These are phyloP conservation scores for Bombycilla garrulus DNA, from an alignment of 2,113 vertebrate genomes.

Conservation along the genomic window DNA sequence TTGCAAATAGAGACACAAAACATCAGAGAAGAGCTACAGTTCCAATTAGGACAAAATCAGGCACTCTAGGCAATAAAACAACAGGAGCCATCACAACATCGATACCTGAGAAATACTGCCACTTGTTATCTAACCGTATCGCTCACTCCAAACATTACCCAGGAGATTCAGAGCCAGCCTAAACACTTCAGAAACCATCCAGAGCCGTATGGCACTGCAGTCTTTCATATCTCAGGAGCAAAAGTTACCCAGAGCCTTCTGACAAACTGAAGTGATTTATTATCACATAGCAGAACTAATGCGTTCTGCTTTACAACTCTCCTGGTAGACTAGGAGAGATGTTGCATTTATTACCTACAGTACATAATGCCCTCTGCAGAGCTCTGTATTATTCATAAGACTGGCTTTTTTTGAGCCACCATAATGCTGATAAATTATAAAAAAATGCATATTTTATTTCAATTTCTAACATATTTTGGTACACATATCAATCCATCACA, in stretches of 20 bases:
- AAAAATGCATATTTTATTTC: conserved; percentile 87
- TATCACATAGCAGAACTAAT: conserved; percentile 85
- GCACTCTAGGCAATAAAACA: conserved; percentile 81
- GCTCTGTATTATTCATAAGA: conserved; percentile 94
- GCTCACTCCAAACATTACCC: conserved; percentile 82
- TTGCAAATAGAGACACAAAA: conserved; percentile 84
- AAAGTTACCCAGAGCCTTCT: conserved; percentile 76
- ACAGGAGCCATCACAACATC: conserved; percentile 74
- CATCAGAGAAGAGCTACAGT: conserved; percentile 73
- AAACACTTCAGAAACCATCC: conserved; percentile 79
- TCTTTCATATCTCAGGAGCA: conserved; percentile 77
- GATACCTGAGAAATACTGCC: conserved; percentile 82
- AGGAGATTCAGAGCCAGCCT: conserved; percentile 72
- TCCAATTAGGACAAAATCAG: conserved; percentile 86
- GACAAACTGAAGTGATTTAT: conserved; percentile 88
- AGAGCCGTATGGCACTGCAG: conserved; percentile 73
- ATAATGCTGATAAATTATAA: conserved; percentile 83
- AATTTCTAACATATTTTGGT: conserved; percentile 85
- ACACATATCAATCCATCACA: conserved; percentile 78
- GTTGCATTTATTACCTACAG: conserved; percentile 84
- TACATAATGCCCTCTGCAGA: conserved; percentile 80
- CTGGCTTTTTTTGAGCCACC: conserved; percentile 83
- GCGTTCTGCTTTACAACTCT: conserved; percentile 85
- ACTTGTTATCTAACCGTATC: conserved; percentile 85
- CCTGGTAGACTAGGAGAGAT: conserved; percentile 79